Evolutionary conservation across 1,140 invertebrate genomes (phyloP), one percentile per base, ranked within the genome.

Genomic region (Lysiphlebus fabarum): DNA sequence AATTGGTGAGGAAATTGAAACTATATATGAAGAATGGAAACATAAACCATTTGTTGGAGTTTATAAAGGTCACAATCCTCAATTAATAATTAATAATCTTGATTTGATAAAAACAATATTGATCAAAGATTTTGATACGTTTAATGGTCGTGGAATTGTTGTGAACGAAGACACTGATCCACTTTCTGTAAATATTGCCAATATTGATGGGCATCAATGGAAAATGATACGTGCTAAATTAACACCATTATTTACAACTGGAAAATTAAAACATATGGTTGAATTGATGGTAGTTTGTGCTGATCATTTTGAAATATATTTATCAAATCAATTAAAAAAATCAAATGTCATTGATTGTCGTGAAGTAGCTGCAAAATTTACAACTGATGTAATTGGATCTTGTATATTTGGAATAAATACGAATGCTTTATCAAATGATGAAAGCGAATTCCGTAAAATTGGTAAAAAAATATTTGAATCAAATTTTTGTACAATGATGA

Each of bases 91-190:
- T 1, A 72, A 81, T 7, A 83, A 88, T 65, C 70, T 84, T 17
- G 81, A 84, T 6, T 63, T 89, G 1, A 77, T 86, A 0, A 86
- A 85, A 64, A 68, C 78, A n/a, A 78, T 88, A 4, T 58, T 87
- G 17, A 76, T 83, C 4, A 84, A 82, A 64, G 83, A 87, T 62
- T 86, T 85, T 44, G 65, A 75, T 34, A 65, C 75, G 38, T 86
- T 85, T 40, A 62, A 70, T 38, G 78, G 82, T 60, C 80, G 81
- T 6, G 77, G 74, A 4, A 45, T 78, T 1, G 71, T 75, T 47
- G 71, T 75, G 26, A 79, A 81, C 53, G 76, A 78, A n/a, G 63
- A 76, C 11, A 70, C 65, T 45, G 76, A 84, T 67, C 82, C 81
- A 0, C 62, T 83, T 1, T 74, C 78, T 7, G 6, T 4, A 8